Evolutionary conservation across 2,113 vertebrate species (phyloP).

Genomic region (Rana temporaria): DNA sequence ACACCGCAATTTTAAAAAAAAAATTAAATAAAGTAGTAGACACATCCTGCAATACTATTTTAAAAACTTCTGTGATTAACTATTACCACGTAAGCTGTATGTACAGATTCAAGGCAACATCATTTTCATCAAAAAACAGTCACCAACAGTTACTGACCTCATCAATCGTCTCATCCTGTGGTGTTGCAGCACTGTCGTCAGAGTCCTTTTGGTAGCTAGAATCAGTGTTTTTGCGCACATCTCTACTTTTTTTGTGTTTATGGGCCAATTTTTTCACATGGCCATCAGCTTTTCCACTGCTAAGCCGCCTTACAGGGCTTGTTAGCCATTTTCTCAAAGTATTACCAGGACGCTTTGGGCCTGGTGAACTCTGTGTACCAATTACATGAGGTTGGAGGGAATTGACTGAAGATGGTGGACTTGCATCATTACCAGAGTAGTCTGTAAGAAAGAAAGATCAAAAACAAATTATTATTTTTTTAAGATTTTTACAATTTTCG

Average conservation of each 20-base stretch:
- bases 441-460: constrained; percentile 70
- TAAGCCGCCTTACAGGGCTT: constrained; percentile 93
- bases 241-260: constrained; percentile 96
- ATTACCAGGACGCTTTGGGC: constrained; percentile 96
- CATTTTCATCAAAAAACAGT: not conserved
- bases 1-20: no score
- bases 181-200: constrained; percentile 93
- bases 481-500: no score
- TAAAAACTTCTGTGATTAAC: no score
- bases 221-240: constrained; percentile 91
- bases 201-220: constrained; percentile 93
- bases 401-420: constrained; percentile 87
- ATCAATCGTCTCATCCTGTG: constrained; percentile 94
- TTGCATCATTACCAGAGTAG: constrained; percentile 91
- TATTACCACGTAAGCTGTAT: no score
- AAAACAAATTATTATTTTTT: no score
- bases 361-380: constrained; percentile 90
- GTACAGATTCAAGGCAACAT: no score
- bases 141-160: constrained; percentile 78
- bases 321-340: constrained; percentile 97
- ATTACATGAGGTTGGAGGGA: constrained; percentile 93
- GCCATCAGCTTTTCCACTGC: constrained; percentile 95
- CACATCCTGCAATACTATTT: no score
- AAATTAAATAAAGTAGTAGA: no score
- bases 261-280: constrained; percentile 96